Conservation (phyloP, 2,113 vertebrate species). For the Takifugu flavidus region DNA sequence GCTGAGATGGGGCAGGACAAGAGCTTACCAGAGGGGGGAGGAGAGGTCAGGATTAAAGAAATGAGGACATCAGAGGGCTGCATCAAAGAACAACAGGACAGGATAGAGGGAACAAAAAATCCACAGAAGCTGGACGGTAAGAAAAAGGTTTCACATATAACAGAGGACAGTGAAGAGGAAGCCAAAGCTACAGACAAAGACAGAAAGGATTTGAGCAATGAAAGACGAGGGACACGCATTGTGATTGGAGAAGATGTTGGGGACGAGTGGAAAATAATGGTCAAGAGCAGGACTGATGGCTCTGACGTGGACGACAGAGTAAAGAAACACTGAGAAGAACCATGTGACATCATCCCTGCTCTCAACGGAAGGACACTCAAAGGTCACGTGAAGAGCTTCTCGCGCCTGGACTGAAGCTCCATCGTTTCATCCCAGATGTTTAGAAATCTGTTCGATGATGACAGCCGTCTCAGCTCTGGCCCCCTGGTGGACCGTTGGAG, state of each 20-base stretch:
- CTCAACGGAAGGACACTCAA: too few relatives aligned
- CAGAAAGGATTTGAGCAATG: constrained; percentile 25
- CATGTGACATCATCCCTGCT: too few relatives aligned
- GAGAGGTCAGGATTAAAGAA: not conserved
- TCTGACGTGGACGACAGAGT: constrained; percentile 1
- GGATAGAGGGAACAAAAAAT: too few relatives aligned
- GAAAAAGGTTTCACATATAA: too few relatives aligned
- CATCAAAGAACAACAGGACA: too few relatives aligned
- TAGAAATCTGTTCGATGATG: too few relatives aligned
- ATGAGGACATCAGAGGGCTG: not conserved
- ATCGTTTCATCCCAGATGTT: too few relatives aligned
- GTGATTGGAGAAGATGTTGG: constrained; percentile 58
- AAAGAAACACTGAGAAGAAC: constrained; percentile 36
- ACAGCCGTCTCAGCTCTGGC: too few relatives aligned
- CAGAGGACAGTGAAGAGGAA: constrained; percentile 37
- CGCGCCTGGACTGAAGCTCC: too few relatives aligned
- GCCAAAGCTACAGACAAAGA: constrained; percentile 17
- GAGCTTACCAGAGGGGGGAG: not conserved
- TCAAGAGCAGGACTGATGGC: constrained; percentile 33
- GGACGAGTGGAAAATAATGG: constrained; percentile 57
- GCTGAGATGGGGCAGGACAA: not conserved
- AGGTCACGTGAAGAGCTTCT: too few relatives aligned
- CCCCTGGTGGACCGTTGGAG: too few relatives aligned
- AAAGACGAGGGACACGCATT: constrained; percentile 53
- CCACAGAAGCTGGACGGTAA: too few relatives aligned